Evolutionary conservation across 2,113 vertebrate genomes (phyloP), one percentile per base, ranked within the genome.

Genomic region (Alaudala cheleensis): DNA sequence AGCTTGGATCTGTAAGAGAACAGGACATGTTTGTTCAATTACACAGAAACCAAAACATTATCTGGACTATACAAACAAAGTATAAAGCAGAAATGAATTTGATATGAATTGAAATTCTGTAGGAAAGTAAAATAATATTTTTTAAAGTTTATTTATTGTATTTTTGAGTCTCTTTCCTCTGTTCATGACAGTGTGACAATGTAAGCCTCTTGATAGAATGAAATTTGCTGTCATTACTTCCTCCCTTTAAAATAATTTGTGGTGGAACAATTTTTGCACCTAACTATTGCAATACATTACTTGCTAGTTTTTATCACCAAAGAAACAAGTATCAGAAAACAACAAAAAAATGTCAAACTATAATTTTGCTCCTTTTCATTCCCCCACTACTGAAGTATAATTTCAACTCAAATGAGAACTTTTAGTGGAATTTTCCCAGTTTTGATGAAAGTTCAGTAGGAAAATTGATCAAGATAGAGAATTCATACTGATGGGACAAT

Each of bases 111-210:
- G 2, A 82, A 57, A 57, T 64, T 90, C 40, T 65, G 5, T 51
- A 42, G 12, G 26, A 60, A 25, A 60, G 3, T 60, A 29, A 62
- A 72, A 67, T 28, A 37, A 44, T 44, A n/a, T 25, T 40, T 42
- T 37, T 19, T n/a, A 17, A 34, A 1, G 1, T 19, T 51, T 16
- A 0, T 12, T n/a, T 71, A 69, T 51, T 16, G 1, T 53, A 20
- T 57, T 64, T 12, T 66, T 62, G 17, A 25, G 1, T 83, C 7
- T 51, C 12, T 76, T 66, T 78, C 24, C 2, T 90, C 29, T 67
- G 10, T 34, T 61, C 28, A 15, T 57, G 42, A 49, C 42, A 61
- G 71, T 29, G 4, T 34, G 14, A 18, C 31, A 45, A 9, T 81
- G 22, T 61, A 51, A 65, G 4, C 12, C 31, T 84, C 7, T 25